phyloP scores from a whole-genome alignment of 2,113 vertebrate genomes.

The Regulus satrapa region DNA sequence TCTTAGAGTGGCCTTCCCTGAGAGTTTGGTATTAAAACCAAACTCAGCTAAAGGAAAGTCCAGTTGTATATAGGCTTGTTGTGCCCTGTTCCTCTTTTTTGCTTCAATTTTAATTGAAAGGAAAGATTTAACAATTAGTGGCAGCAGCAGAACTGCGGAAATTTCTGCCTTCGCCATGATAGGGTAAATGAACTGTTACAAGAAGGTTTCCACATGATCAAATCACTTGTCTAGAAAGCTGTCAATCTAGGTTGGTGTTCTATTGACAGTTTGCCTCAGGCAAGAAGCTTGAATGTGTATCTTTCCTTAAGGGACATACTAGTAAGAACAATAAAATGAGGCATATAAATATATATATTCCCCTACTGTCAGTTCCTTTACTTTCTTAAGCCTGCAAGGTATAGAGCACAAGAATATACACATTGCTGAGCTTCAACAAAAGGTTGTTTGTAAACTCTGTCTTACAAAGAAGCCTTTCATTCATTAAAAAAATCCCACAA shows the following conservation, averaged over 20 bases:
- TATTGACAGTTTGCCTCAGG: background rate
- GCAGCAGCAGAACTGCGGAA: background rate
- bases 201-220: accelerated
- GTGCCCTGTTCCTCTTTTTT: background rate
- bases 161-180: background rate
- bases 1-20: background rate
- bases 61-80: background rate
- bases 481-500: background rate
- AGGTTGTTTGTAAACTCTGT: background rate
- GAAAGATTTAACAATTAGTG: background rate
- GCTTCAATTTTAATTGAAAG: background rate
- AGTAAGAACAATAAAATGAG: background rate
- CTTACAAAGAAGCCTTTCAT: background rate
- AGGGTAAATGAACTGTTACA: background rate
- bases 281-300: background rate
- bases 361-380: background rate
- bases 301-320: background rate
- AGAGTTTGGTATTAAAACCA: background rate
- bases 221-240: background rate
- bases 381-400: background rate
- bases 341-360: accelerated
- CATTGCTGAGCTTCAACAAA: background rate
- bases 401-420: background rate
- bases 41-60: background rate
- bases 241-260: background rate